Base-by-base conservation (phyloP, 2,888 invertebrate genomes). In the Agonopterix subpropinquella region DNA sequence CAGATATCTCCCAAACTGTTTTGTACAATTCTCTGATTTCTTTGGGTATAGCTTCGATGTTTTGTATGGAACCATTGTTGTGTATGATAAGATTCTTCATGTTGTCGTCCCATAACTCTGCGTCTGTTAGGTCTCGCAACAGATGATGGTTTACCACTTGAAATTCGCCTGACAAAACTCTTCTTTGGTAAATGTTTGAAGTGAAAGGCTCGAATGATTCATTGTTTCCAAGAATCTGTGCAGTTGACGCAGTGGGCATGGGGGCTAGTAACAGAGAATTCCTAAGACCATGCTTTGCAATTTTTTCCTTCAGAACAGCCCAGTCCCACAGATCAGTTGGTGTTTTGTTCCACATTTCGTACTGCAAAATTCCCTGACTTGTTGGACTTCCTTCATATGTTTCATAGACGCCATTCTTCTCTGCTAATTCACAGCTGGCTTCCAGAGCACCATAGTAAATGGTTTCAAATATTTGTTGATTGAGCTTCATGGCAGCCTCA, bases 161-260 rank as follows among this genome's bases (percentile, higher is more conserved):
- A 73, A 98, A 98, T 85, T 98, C 98, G 0, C 99, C 99, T 2
- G 98, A 98, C 4, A 98, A 87, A 1, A 99, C 99, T 46, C 98
- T 90, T 59, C 99, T 89, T 13, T 95, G 94, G 80, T 99, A 99
- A 62, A 99, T 96, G 73, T 99, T 99, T 37, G 96, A 98, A 0
- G 98, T 99, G 79, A 98, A 99, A 0, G 99, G 97, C 80, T 99
- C 99, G 69, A 98, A 95, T 0, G 98, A 96, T 80, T 99, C 99
- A 76, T 99, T 99, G 75, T 99, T 99, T 11, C 99, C 99, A 43
- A 99, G 91, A 70, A 99, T 99, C 85, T 99, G 99, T 2, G 99
- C 99, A 0, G 99, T 99, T 1, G 98, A 98, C 8, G 99, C 98
- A 4, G 99, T 99, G 0, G 99, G 99, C 99, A 99, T 99, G 0